Evolutionary conservation across 2,888 invertebrate genomes (phyloP).

Genomic region (Drosophila stalkeri): DNA sequence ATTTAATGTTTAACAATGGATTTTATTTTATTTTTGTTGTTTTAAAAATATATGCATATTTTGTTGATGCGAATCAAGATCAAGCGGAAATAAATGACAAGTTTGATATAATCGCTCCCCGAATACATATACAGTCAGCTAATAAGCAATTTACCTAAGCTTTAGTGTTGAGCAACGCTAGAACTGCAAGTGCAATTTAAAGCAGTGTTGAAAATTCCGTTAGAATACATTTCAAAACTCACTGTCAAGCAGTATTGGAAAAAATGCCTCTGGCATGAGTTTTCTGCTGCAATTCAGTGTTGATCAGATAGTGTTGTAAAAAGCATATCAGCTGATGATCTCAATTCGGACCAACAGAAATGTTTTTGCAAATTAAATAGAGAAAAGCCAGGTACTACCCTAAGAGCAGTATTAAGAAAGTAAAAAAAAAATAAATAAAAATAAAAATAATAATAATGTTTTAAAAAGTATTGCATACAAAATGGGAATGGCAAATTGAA

Average conservation of each 20-base stretch:
- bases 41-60: neutral
- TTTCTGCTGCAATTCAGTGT: neutral
- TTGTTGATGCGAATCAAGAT: conserved; percentile 4
- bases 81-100: neutral
- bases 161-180: neutral
- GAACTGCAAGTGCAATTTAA: neutral
- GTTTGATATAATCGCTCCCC: conserved; percentile 6
- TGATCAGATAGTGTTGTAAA: neutral
- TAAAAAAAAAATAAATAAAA: neutral
- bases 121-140: neutral
- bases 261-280: neutral
- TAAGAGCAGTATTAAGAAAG: neutral
- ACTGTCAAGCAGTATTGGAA: neutral
- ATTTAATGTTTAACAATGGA: conserved; percentile 35
- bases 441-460: no score
- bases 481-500: neutral
- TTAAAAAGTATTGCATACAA: neutral
- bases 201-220: neutral
- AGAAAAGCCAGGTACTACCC: neutral
- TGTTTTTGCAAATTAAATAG: neutral
- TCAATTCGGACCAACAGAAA: neutral
- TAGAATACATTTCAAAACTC: neutral
- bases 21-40: neutral
- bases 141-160: neutral
- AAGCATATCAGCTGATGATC: neutral